Evolutionary conservation across 2,888 invertebrate species (phyloP).

Genomic region (Troglohyphantes excavatus): DNA sequence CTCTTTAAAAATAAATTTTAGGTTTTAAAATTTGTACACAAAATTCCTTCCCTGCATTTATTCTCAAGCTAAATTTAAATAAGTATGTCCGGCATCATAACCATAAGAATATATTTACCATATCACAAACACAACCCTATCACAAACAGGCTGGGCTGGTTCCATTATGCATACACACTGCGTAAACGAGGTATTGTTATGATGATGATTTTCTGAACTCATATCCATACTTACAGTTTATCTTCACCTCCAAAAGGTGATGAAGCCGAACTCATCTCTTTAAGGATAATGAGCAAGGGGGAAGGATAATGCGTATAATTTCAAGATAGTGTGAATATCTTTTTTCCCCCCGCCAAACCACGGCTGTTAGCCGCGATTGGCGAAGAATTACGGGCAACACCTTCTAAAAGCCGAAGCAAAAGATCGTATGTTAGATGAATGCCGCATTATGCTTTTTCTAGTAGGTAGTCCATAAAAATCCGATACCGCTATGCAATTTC

Average conservation of each 20-base stretch:
- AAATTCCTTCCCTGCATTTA: too few relatives aligned
- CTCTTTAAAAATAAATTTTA: too few relatives aligned
- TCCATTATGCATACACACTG: slow-evolving; percentile 15
- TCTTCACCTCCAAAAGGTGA: slow-evolving; percentile 30
- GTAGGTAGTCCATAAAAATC: slow-evolving; percentile 9
- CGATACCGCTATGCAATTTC: slow-evolving; percentile 29
- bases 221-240: slow-evolving; percentile 60
- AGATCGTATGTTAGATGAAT: neutral
- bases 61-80: too few relatives aligned
- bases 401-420: neutral
- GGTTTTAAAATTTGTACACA: too few relatives aligned
- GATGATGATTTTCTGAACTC: slow-evolving; percentile 54
- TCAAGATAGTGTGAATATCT: neutral
- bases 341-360: slow-evolving; percentile 25
- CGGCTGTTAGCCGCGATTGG: slow-evolving; percentile 20
- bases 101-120: too few relatives aligned
- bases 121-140: neutral
- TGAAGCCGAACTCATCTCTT: slow-evolving; percentile 46
- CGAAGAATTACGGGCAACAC: slow-evolving; percentile 23
- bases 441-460: neutral
- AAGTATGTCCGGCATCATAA: too few relatives aligned
- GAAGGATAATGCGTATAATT: slow-evolving; percentile 50
- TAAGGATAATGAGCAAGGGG: slow-evolving; percentile 45
- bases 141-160: too few relatives aligned
- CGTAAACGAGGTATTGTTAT: slow-evolving; percentile 64